phyloP scores from a whole-genome alignment of 2,113 vertebrate genomes.

The Chlorocebus sabaeus region DNA sequence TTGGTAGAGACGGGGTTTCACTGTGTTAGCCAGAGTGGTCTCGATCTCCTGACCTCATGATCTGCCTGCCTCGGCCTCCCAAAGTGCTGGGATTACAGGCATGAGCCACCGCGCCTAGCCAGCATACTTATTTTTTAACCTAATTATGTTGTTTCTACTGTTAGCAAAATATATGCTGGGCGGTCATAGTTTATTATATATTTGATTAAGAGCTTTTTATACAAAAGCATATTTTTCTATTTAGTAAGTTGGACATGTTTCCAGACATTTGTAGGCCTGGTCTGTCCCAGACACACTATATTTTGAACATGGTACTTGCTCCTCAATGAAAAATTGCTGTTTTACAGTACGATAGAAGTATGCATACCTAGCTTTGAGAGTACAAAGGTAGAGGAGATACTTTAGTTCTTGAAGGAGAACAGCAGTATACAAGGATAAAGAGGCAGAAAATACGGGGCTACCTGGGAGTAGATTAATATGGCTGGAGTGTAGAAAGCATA shows the following conservation, averaged over 20 bases:
- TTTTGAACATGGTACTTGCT: background rate
- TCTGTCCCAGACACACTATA: background rate
- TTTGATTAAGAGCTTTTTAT: background rate
- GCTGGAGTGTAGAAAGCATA: background rate
- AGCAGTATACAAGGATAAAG: background rate
- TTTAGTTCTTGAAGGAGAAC: background rate
- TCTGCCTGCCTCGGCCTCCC: too few relatives aligned
- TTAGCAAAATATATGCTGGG: background rate
- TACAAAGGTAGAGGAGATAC: background rate
- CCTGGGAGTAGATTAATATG: background rate
- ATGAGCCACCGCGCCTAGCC: too few relatives aligned
- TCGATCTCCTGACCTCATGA: too few relatives aligned
- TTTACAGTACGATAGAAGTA: background rate
- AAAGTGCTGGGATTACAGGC: too few relatives aligned
- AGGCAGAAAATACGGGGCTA: background rate
- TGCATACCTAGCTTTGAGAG: background rate
- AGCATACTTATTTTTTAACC: background rate
- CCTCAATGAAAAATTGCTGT: slow-evolving; percentile 32
- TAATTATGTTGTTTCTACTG: background rate
- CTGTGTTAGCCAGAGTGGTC: too few relatives aligned
- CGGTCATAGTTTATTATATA: background rate
- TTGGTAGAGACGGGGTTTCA: too few relatives aligned
- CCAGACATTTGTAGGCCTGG: background rate
- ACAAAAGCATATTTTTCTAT: background rate
- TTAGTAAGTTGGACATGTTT: background rate